phyloP scores from a whole-genome alignment of 1,140 invertebrate species.

The Steinernema feltiae region DNA sequence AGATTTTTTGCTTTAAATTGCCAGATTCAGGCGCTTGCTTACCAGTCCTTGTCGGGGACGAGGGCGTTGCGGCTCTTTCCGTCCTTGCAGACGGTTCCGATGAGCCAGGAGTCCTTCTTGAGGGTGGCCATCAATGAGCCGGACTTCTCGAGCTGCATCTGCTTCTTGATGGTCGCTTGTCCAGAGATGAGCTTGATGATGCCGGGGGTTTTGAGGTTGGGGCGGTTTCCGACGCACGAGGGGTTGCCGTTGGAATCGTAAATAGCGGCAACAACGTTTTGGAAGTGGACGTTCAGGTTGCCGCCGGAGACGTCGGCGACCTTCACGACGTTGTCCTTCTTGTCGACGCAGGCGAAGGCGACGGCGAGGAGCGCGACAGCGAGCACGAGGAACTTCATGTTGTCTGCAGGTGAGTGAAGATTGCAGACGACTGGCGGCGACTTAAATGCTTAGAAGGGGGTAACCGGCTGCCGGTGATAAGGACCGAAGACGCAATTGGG shows the following conservation, averaged over 20 bases:
- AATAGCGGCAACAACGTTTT: not conserved
- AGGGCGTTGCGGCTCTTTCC: conserved; percentile 13
- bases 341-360: conserved; percentile 11
- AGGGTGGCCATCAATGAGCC: not conserved
- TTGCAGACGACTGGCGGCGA: not conserved
- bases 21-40: not conserved
- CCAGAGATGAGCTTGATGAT: conserved; percentile 3
- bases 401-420: not conserved
- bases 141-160: not conserved
- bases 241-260: conserved; percentile 2
- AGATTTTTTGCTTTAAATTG: not conserved
- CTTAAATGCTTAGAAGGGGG: not conserved
- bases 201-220: conserved; percentile 10
- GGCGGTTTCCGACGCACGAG: conserved; percentile 3
- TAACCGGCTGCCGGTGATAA: no score
- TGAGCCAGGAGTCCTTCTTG: conserved; percentile 13
- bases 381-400: not conserved
- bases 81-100: conserved; percentile 19
- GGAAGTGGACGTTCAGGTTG: conserved; percentile 15
- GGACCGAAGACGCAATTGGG: no score
- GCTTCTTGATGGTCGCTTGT: not conserved
- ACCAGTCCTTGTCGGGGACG: conserved; percentile 20
- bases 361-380: not conserved
- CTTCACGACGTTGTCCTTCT: conserved; percentile 17
- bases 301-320: conserved; percentile 7